These are phyloP conservation scores for Adineta ricciae DNA, from an alignment of 2,888 invertebrate species.

Conservation along the genomic window DNA sequence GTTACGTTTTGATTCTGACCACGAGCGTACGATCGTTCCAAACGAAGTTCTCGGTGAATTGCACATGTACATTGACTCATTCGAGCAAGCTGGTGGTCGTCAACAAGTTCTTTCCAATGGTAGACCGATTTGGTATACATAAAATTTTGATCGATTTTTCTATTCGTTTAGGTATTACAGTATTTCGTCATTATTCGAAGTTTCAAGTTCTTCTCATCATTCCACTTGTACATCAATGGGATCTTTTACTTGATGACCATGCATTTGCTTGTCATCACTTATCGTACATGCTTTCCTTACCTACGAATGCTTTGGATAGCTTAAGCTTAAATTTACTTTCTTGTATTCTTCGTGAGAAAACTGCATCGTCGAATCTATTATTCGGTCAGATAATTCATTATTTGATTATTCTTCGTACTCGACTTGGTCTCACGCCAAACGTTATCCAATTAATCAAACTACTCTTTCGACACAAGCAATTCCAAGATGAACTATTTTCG, in stretches of 20 bases:
- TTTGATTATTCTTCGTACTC: not conserved
- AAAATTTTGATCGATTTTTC: too few species aligned
- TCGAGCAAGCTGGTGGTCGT: not conserved
- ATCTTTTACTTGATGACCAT: not conserved
- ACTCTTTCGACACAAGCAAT: not conserved
- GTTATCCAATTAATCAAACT: not conserved
- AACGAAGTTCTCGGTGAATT: not conserved
- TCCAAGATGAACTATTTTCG: not conserved
- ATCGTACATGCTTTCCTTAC: not conserved
- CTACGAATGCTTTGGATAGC: not conserved
- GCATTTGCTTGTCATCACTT: not conserved
- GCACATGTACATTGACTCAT: not conserved
- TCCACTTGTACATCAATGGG: not conserved
- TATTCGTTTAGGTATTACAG: not conserved
- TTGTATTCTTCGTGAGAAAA: not conserved
- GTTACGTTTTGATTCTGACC: not conserved
- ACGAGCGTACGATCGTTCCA: not conserved
- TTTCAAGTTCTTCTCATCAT: not conserved
- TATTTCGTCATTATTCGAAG: not conserved
- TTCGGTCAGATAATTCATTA: not conserved
- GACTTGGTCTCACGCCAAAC: not conserved
- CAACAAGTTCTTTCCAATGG: not conserved
- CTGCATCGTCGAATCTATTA: not conserved
- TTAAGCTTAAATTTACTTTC: not conserved
- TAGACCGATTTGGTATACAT: not conserved